A percentile compares a stretch with the other conserved stretches of the same genome.
Evolutionary conservation across 2,797 vertebrate genomes (phyloP).

Genomic region (Emydoidea blandingii): DNA sequence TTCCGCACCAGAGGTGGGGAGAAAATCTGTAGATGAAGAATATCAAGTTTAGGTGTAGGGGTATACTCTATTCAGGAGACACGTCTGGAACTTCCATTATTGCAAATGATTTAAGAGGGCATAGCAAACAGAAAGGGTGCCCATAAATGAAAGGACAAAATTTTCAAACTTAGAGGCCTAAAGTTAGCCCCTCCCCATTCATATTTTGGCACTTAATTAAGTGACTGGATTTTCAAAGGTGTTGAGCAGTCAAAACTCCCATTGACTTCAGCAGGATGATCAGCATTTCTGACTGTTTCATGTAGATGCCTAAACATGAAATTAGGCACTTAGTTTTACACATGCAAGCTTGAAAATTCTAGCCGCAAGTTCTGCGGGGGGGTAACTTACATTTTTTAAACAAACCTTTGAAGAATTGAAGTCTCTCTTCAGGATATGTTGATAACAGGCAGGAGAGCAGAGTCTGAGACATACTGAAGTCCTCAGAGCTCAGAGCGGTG

Average conservation of each 20-base stretch:
- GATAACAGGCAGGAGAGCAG: neutral
- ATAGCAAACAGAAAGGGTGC: neutral
- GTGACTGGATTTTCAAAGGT: neutral
- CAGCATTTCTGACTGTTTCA: neutral
- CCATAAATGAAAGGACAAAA: constrained; percentile 32
- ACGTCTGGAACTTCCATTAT: constrained; percentile 47
- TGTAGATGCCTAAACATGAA: neutral
- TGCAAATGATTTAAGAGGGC: constrained; percentile 27
- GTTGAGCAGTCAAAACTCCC: constrained; percentile 12
- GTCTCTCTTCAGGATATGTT: neutral
- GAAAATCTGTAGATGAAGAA: neutral
- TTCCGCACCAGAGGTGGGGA: fast-evolving
- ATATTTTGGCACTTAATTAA: neutral
- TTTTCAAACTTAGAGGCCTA: neutral
- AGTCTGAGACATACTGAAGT: neutral
- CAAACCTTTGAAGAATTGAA: neutral
- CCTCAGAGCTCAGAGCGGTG: neutral
- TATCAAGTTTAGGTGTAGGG: neutral
- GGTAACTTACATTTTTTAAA: neutral
- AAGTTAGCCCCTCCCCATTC: neutral
- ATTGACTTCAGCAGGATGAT: neutral
- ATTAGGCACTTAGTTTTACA: neutral
- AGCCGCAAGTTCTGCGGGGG: neutral
- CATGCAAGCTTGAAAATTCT: neutral
- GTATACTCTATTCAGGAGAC: neutral